phyloP scores from a whole-genome alignment of 2,888 invertebrate species.

The Galeopsomyia nigrocyanea region DNA sequence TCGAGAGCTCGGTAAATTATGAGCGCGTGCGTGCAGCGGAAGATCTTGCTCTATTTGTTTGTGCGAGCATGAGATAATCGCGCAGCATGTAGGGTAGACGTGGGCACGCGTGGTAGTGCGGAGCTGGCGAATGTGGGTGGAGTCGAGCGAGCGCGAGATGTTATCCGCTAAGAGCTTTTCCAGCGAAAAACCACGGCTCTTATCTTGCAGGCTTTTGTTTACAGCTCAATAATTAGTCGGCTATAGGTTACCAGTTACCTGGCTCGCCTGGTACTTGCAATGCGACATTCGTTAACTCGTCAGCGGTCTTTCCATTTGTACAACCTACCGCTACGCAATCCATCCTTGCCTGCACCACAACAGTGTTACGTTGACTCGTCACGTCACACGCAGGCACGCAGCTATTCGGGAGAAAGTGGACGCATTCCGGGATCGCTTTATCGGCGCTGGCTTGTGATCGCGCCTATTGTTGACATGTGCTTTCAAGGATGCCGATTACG shows the following conservation, averaged over 20 bases:
- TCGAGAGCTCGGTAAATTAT: background rate
- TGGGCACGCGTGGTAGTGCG: no score
- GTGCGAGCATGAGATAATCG: no score
- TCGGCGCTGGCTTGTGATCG: constrained; percentile 5
- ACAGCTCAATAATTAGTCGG: no score
- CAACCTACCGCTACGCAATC: background rate
- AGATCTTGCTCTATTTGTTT: constrained; percentile 33
- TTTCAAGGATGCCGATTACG: constrained; percentile 42
- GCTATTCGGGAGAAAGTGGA: constrained; percentile 35
- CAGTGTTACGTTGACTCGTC: constrained; percentile 24
- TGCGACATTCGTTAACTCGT: constrained; percentile 1
- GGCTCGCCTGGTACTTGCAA: no score
- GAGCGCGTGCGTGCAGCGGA: background rate
- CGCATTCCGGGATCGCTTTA: constrained; percentile 23
- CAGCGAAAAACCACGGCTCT: no score
- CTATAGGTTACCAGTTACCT: no score
- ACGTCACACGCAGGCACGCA: constrained; percentile 18
- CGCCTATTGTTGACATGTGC: constrained; percentile 39
- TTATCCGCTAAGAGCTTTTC: no score
- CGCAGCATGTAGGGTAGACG: no score
- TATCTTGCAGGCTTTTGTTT: no score
- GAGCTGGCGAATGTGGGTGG: no score
- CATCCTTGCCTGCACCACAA: background rate
- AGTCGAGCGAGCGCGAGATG: no score
- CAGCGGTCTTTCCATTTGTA: background rate